Conservation (phyloP, 2,797 vertebrate genomes). For the Chrysocyon brachyurus region DNA sequence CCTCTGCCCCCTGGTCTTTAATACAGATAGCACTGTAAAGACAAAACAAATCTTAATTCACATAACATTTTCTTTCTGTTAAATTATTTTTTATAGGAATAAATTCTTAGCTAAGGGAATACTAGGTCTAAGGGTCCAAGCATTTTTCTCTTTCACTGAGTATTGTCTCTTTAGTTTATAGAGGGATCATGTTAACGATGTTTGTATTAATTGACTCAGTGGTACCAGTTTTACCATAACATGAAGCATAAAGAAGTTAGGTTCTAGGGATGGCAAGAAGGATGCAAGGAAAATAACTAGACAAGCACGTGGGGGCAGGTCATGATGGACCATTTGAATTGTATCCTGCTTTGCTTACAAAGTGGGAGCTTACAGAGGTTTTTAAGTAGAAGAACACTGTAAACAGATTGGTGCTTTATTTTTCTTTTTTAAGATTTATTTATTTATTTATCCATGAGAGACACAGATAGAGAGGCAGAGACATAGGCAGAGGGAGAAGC, state of each 20-base stretch:
- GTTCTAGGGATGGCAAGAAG: background rate
- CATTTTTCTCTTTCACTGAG: background rate
- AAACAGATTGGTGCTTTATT: background rate
- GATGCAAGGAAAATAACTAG: background rate
- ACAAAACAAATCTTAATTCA: background rate
- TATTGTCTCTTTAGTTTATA: slow-evolving; percentile 2
- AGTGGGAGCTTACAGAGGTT: background rate
- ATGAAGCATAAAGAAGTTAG: background rate
- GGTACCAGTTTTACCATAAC: background rate
- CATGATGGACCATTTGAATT: background rate
- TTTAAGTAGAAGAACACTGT: slow-evolving; percentile 23
- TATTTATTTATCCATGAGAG: no score
- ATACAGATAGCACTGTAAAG: background rate
- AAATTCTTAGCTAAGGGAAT: slow-evolving; percentile 37
- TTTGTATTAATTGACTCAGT: background rate
- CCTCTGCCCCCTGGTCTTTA: background rate
- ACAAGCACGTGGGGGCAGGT: background rate
- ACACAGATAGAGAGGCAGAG: no score
- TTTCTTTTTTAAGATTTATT: no score
- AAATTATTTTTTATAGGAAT: slow-evolving; percentile 40
- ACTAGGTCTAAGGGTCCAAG: background rate
- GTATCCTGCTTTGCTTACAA: background rate
- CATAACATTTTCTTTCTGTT: slow-evolving; percentile 35
- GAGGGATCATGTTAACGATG: background rate
- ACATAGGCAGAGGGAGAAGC: no score